Conservation (phyloP, 2,888 invertebrate species). For the Paralinhomoeus sp. region DNA sequence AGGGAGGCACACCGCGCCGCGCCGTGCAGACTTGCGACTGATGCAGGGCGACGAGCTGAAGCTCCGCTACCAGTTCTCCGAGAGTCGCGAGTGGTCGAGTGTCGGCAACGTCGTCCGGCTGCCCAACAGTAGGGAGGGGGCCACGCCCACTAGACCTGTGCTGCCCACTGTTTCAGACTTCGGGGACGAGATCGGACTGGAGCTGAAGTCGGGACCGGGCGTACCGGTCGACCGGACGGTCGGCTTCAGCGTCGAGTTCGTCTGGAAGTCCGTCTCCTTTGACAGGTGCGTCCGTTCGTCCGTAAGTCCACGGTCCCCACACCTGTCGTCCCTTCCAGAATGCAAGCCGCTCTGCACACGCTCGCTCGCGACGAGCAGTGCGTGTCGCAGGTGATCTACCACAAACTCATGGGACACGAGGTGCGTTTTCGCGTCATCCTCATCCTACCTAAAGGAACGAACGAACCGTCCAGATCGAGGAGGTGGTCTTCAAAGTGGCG, state of each 20-base stretch:
- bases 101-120: conserved; percentile 77
- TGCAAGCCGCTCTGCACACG: conserved; percentile 76
- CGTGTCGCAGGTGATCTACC: conserved; percentile 91
- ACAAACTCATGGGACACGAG: conserved; percentile 57
- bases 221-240: conserved; percentile 79
- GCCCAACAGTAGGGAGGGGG: conserved; percentile 32
- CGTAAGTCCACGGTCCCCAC: too few relatives aligned
- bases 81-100: conserved; percentile 50
- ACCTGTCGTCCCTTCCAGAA: too few relatives aligned
- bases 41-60: conserved; percentile 97
- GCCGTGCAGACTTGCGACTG: conserved; percentile 83
- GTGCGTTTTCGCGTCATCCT: too few relatives aligned
- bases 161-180: conserved; percentile 37
- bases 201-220: conserved; percentile 67
- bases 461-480: too few relatives aligned
- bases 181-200: conserved; percentile 91
- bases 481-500: conserved; percentile 34
- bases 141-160: not conserved
- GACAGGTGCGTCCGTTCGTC: conserved; percentile 43
- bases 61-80: conserved; percentile 41
- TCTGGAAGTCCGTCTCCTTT: conserved; percentile 95
- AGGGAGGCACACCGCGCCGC: too few relatives aligned
- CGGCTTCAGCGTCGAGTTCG: conserved; percentile 92
- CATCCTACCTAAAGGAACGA: too few relatives aligned
- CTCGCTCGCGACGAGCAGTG: conserved; percentile 89